Percentiles rank a stretch among this genome's conserved stretches.
Evolutionary conservation across 2,888 invertebrate species (phyloP).

Genomic region (Dexiosoma caninum): DNA sequence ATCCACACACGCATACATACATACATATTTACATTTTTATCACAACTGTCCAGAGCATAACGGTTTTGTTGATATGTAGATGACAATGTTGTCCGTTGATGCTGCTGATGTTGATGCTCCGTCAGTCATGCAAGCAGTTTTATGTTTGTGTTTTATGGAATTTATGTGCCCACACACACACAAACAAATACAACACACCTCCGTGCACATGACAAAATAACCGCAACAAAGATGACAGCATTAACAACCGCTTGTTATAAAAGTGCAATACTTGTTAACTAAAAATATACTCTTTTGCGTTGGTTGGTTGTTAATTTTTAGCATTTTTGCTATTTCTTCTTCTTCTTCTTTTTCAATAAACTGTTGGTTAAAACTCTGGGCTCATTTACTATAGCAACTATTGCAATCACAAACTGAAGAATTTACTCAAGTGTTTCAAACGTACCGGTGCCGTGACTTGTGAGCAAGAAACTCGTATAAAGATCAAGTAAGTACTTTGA

Average conservation of each 20-base stretch:
- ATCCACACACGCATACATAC: neutral
- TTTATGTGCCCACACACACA: neutral
- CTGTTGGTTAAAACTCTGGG: neutral
- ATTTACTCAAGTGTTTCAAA: no score
- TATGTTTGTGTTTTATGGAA: slow-evolving; percentile 9
- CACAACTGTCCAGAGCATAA: neutral
- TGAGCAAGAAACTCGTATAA: no score
- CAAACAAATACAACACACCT: neutral
- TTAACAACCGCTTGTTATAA: slow-evolving; percentile 45
- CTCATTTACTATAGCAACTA: no score
- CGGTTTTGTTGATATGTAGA: neutral
- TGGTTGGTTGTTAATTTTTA: neutral
- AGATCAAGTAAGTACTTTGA: no score
- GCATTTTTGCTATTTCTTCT: neutral
- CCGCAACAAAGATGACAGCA: slow-evolving; percentile 52
- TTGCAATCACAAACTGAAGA: no score
- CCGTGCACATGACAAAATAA: neutral
- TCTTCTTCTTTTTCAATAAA: neutral
- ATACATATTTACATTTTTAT: neutral
- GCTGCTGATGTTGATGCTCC: neutral
- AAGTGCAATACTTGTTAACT: slow-evolving; percentile 37
- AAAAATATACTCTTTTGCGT: slow-evolving; percentile 31
- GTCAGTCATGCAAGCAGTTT: neutral
- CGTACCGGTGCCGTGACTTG: no score
- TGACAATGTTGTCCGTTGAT: slow-evolving; percentile 17